Evolutionary conservation across 2,888 invertebrate genomes (phyloP).

Genomic region (Icerya purchasi): DNA sequence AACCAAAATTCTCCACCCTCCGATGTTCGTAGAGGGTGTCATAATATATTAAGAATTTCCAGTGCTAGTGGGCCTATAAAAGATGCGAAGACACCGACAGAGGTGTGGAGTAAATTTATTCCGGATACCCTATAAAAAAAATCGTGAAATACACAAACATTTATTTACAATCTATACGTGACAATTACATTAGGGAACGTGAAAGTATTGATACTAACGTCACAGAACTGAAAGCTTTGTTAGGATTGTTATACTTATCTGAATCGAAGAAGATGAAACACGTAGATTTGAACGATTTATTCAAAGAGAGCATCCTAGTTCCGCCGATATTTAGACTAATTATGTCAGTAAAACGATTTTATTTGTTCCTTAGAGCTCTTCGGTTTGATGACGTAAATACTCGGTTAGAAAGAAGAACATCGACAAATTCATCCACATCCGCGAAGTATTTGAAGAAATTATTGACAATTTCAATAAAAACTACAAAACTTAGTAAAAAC

Average conservation of each 20-base stretch:
- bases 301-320: not conserved
- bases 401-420: constrained; percentile 1
- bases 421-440: not conserved
- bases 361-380: constrained; percentile 3
- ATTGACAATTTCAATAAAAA: constrained; percentile 1
- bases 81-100: constrained; percentile 3
- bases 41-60: constrained; percentile 1
- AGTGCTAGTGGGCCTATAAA: not conserved
- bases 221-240: constrained; percentile 2
- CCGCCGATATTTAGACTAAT: not conserved
- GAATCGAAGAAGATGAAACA: not conserved
- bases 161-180: constrained; percentile 6
- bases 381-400: constrained; percentile 6
- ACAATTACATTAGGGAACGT: constrained; percentile 5
- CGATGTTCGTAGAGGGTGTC: constrained; percentile 1
- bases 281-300: not conserved
- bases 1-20: constrained; percentile 3
- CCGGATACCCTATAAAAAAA: constrained; percentile 4
- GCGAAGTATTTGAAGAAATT: not conserved
- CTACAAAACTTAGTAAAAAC: constrained; percentile 3
- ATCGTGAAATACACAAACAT: constrained; percentile 7
- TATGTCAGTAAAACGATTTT: constrained; percentile 10
- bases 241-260: constrained; percentile 5
- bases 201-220: constrained; percentile 2
- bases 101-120: constrained; percentile 7